These are phyloP conservation scores for Halichoeres trimaculatus DNA, from an alignment of 2,113 vertebrate genomes.

Conservation along the genomic window DNA sequence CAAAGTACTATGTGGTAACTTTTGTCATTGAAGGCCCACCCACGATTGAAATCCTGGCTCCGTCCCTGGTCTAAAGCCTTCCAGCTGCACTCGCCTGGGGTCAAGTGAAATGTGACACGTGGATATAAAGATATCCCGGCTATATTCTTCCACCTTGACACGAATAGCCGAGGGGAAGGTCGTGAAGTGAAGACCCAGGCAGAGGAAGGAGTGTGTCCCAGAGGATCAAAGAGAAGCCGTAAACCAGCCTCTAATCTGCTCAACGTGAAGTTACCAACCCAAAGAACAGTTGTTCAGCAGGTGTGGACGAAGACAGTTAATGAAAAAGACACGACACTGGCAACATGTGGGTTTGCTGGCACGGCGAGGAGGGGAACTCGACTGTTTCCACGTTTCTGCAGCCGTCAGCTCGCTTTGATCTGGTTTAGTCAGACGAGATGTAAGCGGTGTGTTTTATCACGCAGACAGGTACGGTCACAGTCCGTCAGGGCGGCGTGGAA, in stretches of 20 bases:
- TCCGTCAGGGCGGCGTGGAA: not conserved
- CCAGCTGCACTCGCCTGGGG: slow-evolving; percentile 11
- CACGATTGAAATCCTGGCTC: too few relatives aligned
- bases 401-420: not conserved
- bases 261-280: slow-evolving; percentile 11
- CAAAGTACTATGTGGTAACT: too few relatives aligned
- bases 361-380: not conserved
- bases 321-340: not conserved
- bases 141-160: slow-evolving; percentile 58
- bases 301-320: slow-evolving; percentile 17
- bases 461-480: not conserved
- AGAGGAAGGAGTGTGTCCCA: not conserved
- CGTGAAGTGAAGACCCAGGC: not conserved
- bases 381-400: not conserved
- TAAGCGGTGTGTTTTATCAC: too few relatives aligned
- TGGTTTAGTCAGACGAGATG: not conserved
- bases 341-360: not conserved
- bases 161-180: slow-evolving; percentile 49
- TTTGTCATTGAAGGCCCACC: too few relatives aligned
- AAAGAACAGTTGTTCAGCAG: slow-evolving; percentile 42
- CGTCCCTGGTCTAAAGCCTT: too few relatives aligned
- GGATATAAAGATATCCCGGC: slow-evolving; percentile 38
- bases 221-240: slow-evolving; percentile 28
- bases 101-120: slow-evolving; percentile 46
- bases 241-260: slow-evolving; percentile 21